phyloP scores from a whole-genome alignment of 2,113 vertebrate genomes.

The Entosphenus tridentatus region DNA sequence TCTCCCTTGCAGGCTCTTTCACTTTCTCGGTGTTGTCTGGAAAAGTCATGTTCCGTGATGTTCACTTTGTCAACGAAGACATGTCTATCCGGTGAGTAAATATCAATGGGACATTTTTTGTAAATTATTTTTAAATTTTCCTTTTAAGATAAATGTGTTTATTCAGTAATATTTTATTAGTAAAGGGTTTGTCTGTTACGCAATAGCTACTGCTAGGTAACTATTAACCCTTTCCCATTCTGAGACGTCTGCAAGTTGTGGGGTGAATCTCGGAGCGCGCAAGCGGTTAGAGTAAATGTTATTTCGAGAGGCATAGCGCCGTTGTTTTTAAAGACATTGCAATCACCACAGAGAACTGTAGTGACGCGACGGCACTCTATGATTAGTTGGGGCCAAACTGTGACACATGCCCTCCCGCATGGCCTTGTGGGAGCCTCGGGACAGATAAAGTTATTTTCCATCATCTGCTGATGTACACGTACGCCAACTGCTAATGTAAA shows the following conservation, averaged over 20 bases:
- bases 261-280: not conserved
- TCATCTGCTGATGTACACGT: too few species aligned
- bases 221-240: slow-evolving; percentile 3
- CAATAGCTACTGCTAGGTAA: not conserved
- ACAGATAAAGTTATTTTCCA: too few species aligned
- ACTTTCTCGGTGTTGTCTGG: slow-evolving; percentile 93
- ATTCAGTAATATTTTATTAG: not conserved
- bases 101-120: not conserved
- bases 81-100: slow-evolving; percentile 72
- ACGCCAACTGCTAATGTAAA: too few species aligned
- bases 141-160: not conserved
- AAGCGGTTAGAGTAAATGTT: too few species aligned
- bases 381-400: too few species aligned
- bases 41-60: slow-evolving; percentile 95
- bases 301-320: too few species aligned
- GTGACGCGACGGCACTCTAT: too few species aligned
- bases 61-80: slow-evolving; percentile 88
- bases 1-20: slow-evolving; percentile 47
- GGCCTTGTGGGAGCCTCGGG: too few species aligned
- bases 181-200: not conserved
- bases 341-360: too few species aligned
- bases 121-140: too few species aligned
- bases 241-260: not conserved
- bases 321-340: too few species aligned
- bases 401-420: too few species aligned